Base-by-base conservation (phyloP, 2,113 vertebrate genomes). In the Calonectris borealis region DNA sequence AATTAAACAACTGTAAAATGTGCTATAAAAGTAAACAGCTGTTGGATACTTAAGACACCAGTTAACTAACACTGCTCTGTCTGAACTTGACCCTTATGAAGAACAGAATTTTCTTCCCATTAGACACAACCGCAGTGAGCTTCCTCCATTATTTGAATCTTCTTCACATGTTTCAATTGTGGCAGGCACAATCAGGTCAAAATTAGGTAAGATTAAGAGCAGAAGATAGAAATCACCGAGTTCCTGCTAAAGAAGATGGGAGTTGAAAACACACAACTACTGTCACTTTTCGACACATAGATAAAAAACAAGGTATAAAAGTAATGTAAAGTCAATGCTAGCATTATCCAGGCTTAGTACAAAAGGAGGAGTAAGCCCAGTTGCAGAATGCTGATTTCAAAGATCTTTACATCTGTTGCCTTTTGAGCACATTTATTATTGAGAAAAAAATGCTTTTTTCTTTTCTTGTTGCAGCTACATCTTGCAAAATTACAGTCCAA, bases 1-100 rank as follows among this genome's bases (percentile, higher is more conserved):
- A 76, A 84, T 90, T 65, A 93, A 97, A 89, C 51, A 93, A 73
- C 46, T 81, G 32, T 57, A 93, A 93, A 93, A 81, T 86, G 88
- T 14, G 26, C 16, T 38, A 46, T 69, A 66, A 83, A 95, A 95
- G 85, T 86, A 77, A 96, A 91, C 52, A 94, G 34, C 29, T 48
- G 25, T 49, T 49, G 51, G 38, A 82, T 70, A 83, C 31, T 92
- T 83, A 75, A 76, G 57, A 64, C 32, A 92, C 9, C 40, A 44
- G 27, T 77, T 91, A 89, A 77, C 75, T 89, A 83, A 84, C 12
- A 31, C 7, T 40, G 34, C 62, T 88, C 19, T 1, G 0, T 31
- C 69, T 94, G 57, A 93, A 79, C 52, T 87, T 65, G 51, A 83
- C 32, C 29, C 36, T 85, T 79, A 54, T 0, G 12, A 89, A 83